Evolutionary conservation across 2,888 invertebrate genomes (phyloP), one percentile per base, ranked within the genome.

Genomic region (Lucinisca nassula): DNA sequence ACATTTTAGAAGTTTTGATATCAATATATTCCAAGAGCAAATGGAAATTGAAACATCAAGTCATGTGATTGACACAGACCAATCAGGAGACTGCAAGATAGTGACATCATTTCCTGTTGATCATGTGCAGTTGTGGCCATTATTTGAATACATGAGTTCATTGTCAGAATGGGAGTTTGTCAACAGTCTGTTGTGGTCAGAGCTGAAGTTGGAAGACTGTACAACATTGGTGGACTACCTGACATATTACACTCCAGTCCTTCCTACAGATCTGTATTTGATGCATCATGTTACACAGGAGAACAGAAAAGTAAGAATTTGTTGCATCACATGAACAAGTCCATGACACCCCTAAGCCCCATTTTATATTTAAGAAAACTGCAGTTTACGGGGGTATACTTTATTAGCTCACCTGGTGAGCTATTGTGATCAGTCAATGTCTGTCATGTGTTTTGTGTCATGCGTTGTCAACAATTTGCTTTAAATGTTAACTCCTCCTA

Each of bases 81-180:
- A 87, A 84, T 83, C 85, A 82, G 81, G 79, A 37, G 61, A 72
- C 30, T 37, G 24, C 37, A 45, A 72, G 32, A 58, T n/a, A 32
- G 51, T 55, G 27, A 67, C 6, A 24, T 40, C 82, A n/a, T 61
- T 80, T 32, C 89, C 90, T 24, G 70, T 86, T 35, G 73, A 74
- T 21, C 87, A 82, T 81, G 88, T 93, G 6, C 89, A 90, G 72
- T 86, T 94, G 45, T 94, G 95, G 95, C 94, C 95, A 30, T 75
- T 94, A 79, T 93, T 90, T 88, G 94, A 94, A 30, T 88, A 93
- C 72, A 37, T 92, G 55, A 79, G 89, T 35, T 85, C 90, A n/a
- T 55, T 91, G 79, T 84, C 89, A 38, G 73, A 61, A 38, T 90
- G 85, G 85, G 45, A 38, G 30, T 38, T 82, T 30, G 32, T 87